These are phyloP conservation scores for Drosophila sulfurigaster DNA, from an alignment of 1,140 invertebrate genomes.

Conservation along the genomic window DNA sequence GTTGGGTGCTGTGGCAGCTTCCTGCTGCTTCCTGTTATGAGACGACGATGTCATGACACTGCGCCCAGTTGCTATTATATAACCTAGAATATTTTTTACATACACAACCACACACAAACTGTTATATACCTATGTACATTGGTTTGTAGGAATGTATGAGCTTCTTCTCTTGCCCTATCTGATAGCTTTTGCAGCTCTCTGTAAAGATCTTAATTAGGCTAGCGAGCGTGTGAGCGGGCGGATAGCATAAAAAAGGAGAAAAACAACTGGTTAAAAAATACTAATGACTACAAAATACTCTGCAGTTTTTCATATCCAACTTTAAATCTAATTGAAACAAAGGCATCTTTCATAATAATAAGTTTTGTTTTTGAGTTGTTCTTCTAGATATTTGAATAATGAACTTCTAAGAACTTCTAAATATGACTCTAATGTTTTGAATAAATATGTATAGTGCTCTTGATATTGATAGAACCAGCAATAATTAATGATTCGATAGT, in stretches of 20 bases:
- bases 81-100: constrained; percentile 19
- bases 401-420: no score
- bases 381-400: no score
- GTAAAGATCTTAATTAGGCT: constrained; percentile 75
- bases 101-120: background rate
- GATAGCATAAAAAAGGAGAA: constrained; percentile 16
- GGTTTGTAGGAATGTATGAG: constrained; percentile 16
- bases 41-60: constrained; percentile 39
- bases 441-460: no score
- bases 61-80: constrained; percentile 33
- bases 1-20: constrained; percentile 28
- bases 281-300: background rate
- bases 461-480: no score
- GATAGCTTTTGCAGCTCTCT: constrained; percentile 4
- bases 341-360: no score
- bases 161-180: constrained; percentile 10
- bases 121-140: background rate
- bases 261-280: background rate
- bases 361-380: no score
- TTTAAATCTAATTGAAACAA: background rate
- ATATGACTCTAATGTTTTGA: no score
- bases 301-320: background rate
- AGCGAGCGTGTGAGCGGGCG: constrained; percentile 29
- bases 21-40: constrained; percentile 46
- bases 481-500: no score